Evolutionary conservation across 2,888 invertebrate genomes (phyloP).

Genomic region (Gasteruption jaculator): DNA sequence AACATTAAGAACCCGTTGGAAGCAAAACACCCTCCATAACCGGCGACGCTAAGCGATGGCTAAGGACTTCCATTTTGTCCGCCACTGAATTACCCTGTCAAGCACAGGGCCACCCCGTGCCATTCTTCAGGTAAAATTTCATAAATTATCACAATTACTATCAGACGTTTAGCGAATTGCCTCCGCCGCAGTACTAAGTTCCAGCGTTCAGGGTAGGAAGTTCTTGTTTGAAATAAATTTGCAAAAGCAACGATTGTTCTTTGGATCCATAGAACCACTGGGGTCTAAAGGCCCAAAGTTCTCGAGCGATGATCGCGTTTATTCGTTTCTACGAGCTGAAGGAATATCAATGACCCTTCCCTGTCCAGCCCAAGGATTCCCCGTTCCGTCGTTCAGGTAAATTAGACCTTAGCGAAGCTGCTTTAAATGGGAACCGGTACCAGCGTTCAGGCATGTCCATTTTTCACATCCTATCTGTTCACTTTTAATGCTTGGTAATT

Average conservation of each 20-base stretch:
- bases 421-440: too few species aligned
- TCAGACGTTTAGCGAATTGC: too few species aligned
- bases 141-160: too few species aligned
- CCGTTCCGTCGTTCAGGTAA: slow-evolving; percentile 71
- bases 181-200: slow-evolving; percentile 20
- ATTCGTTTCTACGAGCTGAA: slow-evolving; percentile 52
- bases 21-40: slow-evolving; percentile 46
- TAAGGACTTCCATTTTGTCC: slow-evolving; percentile 36
- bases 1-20: slow-evolving; percentile 47
- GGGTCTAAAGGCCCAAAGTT: slow-evolving; percentile 60
- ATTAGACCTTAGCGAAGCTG: too few species aligned
- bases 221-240: neutral
- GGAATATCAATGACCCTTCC: slow-evolving; percentile 58
- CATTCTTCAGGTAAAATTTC: slow-evolving; percentile 72
- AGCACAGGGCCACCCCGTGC: slow-evolving; percentile 68
- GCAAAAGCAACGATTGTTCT: slow-evolving; percentile 5
- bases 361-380: slow-evolving; percentile 68
- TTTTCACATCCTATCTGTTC: too few species aligned
- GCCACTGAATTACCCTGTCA: slow-evolving; percentile 59
- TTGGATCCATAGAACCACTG: slow-evolving; percentile 53
- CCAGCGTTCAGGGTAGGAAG: neutral
- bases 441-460: too few species aligned
- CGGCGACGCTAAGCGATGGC: slow-evolving; percentile 47
- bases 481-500: too few species aligned
- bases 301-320: slow-evolving; percentile 57